Conservation (phyloP, 1,140 invertebrate genomes). For the Diabrotica virgifera region DNA sequence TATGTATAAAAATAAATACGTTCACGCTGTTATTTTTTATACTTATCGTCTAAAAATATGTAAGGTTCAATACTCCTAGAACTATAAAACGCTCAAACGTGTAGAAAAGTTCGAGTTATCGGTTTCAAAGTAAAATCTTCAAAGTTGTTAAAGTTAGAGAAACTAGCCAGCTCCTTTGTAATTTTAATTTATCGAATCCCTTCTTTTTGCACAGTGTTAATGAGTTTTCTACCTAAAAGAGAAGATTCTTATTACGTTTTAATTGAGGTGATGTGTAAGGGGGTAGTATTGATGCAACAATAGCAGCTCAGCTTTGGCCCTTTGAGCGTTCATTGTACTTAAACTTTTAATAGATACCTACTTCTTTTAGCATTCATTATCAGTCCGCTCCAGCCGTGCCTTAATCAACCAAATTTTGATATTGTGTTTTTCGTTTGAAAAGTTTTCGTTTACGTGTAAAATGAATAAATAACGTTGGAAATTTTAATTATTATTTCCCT, state of each 20-base stretch:
- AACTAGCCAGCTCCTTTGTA: conserved; percentile 22
- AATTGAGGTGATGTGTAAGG: conserved; percentile 47
- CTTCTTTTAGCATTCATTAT: conserved; percentile 48
- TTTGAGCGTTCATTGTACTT: conserved; percentile 41
- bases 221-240: conserved; percentile 44
- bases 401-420: conserved; percentile 46
- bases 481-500: conserved; percentile 37
- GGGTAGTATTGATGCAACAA: conserved; percentile 43
- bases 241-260: conserved; percentile 48
- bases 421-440: conserved; percentile 38
- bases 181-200: conserved; percentile 37
- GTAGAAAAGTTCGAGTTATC: no score
- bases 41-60: no score
- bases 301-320: conserved; percentile 21
- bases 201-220: conserved; percentile 43
- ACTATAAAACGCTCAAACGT: no score
- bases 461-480: conserved; percentile 32
- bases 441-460: conserved; percentile 33
- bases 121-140: conserved; percentile 5
- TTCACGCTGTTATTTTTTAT: no score
- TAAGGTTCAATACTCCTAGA: no score
- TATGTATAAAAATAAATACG: no score
- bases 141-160: conserved; percentile 7
- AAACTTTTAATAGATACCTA: conserved; percentile 47
- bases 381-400: conserved; percentile 38